phyloP scores from a whole-genome alignment of 2,888 invertebrate species.

The Latheticus oryzae region DNA sequence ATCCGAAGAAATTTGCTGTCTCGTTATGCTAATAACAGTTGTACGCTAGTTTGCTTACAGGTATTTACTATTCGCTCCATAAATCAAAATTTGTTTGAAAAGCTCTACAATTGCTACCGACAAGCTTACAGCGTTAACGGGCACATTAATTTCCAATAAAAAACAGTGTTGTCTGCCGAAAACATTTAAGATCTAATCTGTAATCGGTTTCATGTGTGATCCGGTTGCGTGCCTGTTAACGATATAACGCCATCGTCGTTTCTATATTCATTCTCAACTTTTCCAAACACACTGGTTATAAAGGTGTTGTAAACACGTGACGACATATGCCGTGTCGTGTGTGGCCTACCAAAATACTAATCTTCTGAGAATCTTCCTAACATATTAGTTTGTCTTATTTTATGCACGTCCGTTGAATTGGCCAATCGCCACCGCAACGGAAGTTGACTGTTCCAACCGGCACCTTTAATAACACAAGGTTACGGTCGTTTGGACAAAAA shows the following conservation, averaged over 20 bases:
- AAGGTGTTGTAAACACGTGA: constrained; percentile 38
- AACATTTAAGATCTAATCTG: constrained; percentile 40
- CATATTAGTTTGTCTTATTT: constrained; percentile 45
- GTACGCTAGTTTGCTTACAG: no score
- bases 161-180: constrained; percentile 32
- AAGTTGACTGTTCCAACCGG: constrained; percentile 44
- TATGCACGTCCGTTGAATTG: constrained; percentile 48
- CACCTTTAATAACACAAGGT: constrained; percentile 41
- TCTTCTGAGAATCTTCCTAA: constrained; percentile 44
- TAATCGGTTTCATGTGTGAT: constrained; percentile 41
- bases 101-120: constrained; percentile 15
- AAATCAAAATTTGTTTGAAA: constrained; percentile 10
- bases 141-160: constrained; percentile 34
- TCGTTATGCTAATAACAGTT: no score
- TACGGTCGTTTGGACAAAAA: constrained; percentile 14
- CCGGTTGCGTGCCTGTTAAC: constrained; percentile 39
- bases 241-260: constrained; percentile 20
- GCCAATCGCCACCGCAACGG: constrained; percentile 48
- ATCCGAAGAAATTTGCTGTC: no score
- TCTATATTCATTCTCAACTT: constrained; percentile 14
- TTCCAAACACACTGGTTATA: no score
- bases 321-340: constrained; percentile 43
- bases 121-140: constrained; percentile 34
- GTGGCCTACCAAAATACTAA: constrained; percentile 46
- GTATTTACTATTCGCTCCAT: no score